Evolutionary conservation across 2,888 invertebrate species (phyloP).

Genomic region (Philhelius pedissequus): DNA sequence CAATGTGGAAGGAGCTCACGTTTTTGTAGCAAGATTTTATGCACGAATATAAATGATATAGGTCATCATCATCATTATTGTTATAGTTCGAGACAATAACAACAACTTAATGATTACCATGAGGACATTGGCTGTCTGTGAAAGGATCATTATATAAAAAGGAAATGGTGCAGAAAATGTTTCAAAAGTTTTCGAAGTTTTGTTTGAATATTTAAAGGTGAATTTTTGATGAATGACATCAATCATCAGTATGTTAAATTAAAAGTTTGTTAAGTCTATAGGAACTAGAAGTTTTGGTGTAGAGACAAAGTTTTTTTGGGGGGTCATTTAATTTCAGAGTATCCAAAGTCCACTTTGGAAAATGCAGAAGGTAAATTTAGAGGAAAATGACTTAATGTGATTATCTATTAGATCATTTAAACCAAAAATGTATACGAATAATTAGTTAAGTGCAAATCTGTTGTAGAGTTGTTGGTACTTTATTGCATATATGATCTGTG

Average conservation of each 20-base stretch:
- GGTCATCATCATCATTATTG: conserved; percentile 3
- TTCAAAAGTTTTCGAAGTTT: not conserved
- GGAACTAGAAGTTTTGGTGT: not conserved
- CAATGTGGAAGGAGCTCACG: not conserved
- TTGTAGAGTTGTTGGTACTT: no score
- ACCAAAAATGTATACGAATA: no score
- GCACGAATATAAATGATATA: not conserved
- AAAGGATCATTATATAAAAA: not conserved
- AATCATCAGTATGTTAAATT: not conserved
- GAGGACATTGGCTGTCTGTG: conserved; percentile 21
- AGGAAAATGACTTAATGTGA: not conserved
- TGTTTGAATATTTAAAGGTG: not conserved
- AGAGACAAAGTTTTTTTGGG: not conserved
- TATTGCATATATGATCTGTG: no score
- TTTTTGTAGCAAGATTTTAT: not conserved
- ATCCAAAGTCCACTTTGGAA: not conserved
- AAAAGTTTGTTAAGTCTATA: not conserved
- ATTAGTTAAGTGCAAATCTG: no score
- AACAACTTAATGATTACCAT: not conserved
- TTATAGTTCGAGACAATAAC: not conserved
- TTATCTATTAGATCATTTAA: not conserved
- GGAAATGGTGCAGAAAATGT: conserved; percentile 18
- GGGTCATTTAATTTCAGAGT: not conserved
- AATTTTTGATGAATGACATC: not conserved
- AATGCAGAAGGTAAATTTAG: not conserved